Conservation (phyloP, 2,113 vertebrate genomes). For the Podarcis cretensis region DNA sequence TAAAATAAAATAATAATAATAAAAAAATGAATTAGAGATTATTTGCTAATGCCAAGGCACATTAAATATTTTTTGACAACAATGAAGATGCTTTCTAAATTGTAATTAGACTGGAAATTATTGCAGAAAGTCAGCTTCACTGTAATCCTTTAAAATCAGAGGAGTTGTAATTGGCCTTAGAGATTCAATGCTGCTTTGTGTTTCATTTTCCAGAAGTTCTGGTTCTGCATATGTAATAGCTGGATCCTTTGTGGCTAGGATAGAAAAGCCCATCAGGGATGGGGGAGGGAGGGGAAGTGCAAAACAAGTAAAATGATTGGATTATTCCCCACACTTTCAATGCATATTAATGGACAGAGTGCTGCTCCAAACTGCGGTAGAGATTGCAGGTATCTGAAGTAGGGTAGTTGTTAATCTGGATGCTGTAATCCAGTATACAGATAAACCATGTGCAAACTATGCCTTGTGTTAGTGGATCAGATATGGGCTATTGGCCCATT, state of each 20-base stretch:
- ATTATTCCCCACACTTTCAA: background rate
- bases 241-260: slow-evolving; percentile 63
- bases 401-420: slow-evolving; percentile 47
- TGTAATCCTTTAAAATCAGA: slow-evolving; percentile 78
- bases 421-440: slow-evolving; percentile 46
- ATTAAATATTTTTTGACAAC: slow-evolving; percentile 78
- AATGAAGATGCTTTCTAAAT: slow-evolving; percentile 78
- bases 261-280: slow-evolving; percentile 20
- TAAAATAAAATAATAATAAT: slow-evolving; percentile 55
- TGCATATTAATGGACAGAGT: background rate
- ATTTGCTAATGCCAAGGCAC: slow-evolving; percentile 76
- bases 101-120: slow-evolving; percentile 79
- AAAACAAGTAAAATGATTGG: slow-evolving; percentile 8
- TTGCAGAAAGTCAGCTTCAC: slow-evolving; percentile 73
- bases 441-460: slow-evolving; percentile 31
- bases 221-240: slow-evolving; percentile 74
- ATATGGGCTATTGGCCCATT: background rate
- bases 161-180: slow-evolving; percentile 77
- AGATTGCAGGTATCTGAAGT: background rate
- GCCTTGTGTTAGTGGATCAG: background rate
- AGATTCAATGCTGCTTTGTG: slow-evolving; percentile 70
- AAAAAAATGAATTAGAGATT: slow-evolving; percentile 69
- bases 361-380: background rate
- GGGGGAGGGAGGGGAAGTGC: background rate
- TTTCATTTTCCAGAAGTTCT: slow-evolving; percentile 75